Evolutionary conservation across 2,113 vertebrate genomes (phyloP), one percentile per base, ranked within the genome.

Genomic region (Rousettus leschenaultii): DNA sequence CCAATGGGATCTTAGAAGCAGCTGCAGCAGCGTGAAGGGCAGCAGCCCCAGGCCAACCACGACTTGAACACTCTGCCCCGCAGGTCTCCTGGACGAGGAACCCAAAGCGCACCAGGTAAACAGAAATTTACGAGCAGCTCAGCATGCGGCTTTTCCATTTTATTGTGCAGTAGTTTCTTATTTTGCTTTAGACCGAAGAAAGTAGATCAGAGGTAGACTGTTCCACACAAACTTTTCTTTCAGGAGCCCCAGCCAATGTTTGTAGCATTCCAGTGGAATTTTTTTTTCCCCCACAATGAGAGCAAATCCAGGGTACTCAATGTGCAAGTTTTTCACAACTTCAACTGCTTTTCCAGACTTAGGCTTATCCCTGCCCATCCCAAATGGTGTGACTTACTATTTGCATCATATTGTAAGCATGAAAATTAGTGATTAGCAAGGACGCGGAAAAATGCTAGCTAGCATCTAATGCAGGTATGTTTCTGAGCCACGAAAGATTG

Each of bases 81-180:
- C 97, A 95, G 90, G 88, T 15, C 97, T 97, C 98, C 98, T 94
- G 96, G 90, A 98, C 93, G 45, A 93, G 85, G 91, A 97, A 61
- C 96, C n/a, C 33, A 5, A 96, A 97, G 53, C 75, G 92, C 96
- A 96, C 86, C 97, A 99, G 98, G 98, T 99, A 99, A 99, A 98
- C 75, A 93, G 83, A 98, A 96, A 97, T 96, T 86, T 95, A 70
- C 55, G 40, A 96, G 73, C 75, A 85, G 59, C 59, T 77, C 73
- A 80, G 55, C 59, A 83, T 80, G 98, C 89, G 86, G 80, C 86
- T 55, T 83, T 97, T 97, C 63, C 78, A 10, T 89, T 73, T 86
- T 90, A 80, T 86, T 94, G 94, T 95, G 82, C 43, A 91, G 96
- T 82, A 66, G 89, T 84, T 93, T 86, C 95, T 97, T 22, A 0